Evolutionary conservation across 2,797 vertebrate genomes (phyloP).

Genomic region (Denticeps clupeoides): DNA sequence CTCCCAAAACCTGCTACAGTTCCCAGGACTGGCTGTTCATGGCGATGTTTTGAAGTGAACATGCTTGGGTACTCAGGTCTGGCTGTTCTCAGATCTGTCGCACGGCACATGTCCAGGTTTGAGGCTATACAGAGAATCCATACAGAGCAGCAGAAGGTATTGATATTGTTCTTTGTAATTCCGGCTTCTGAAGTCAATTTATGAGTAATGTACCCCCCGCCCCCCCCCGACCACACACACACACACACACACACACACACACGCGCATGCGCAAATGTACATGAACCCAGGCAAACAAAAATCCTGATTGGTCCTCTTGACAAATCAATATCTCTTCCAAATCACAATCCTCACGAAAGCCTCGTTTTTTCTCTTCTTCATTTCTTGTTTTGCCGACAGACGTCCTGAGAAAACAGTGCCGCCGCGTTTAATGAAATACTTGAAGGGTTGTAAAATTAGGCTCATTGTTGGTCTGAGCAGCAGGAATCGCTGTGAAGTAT

Average conservation of each 20-base stretch:
- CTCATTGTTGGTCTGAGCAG: conserved; percentile 31
- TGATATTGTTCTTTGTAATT: conserved; percentile 45
- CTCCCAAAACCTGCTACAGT: too few relatives aligned
- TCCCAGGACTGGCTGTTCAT: too few relatives aligned
- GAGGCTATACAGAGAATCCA: conserved; percentile 46
- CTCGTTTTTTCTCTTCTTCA: conserved; percentile 13
- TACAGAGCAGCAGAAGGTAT: conserved; percentile 53
- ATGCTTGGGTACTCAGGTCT: background rate
- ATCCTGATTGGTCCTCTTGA: conserved; percentile 15
- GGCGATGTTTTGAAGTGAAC: too few relatives aligned
- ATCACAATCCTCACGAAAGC: conserved; percentile 15
- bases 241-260: background rate
- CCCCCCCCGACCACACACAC: background rate
- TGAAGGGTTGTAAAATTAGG: conserved; percentile 27
- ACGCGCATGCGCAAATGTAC: background rate
- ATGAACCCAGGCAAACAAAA: conserved; percentile 10
- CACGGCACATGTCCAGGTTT: conserved; percentile 43
- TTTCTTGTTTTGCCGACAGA: conserved; percentile 29
- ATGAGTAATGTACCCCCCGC: background rate
- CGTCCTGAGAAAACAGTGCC: conserved; percentile 22
- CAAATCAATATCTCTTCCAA: conserved; percentile 18
- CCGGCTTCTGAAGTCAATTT: conserved; percentile 14
- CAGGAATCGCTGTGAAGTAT: conserved; percentile 27
- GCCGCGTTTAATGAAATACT: conserved; percentile 26
- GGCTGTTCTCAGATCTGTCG: conserved; percentile 2